Base-by-base conservation (phyloP, 2,113 vertebrate species). In the Pardalotus punctatus region DNA sequence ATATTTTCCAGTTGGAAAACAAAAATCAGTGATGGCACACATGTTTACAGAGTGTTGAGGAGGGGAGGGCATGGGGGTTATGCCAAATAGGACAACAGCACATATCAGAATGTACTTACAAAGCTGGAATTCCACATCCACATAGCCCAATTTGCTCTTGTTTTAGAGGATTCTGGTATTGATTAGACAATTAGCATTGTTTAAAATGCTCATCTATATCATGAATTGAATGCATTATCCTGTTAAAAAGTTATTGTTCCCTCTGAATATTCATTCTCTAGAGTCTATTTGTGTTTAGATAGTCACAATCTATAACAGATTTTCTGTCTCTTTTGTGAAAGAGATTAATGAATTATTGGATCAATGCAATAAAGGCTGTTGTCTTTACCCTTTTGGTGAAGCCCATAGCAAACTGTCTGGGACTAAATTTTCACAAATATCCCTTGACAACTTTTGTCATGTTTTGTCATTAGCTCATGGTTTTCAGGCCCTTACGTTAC, bases 21-120 rank as follows among this genome's bases (percentile, higher is more conserved):
- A 66, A 16, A 12, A 20, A 31, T 23, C 21, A 14, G 4, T 60
- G 14, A 35, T 87, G 54, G 10, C 6, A 62, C 10, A 12, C 2
- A 3, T 9, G 18, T 54, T 81, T 78, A 3, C 29, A 79, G 56
- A 27, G 5, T 31, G 53, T 57, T 72, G 15, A 31, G 35, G 28
- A 25, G 2, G 2, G 5, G 10, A 15, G 2, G 7, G 1, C 1
- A 2, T 12, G 17, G 9, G 2, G 1, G 3, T n/a, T 87, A 15
- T 84, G 21, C 14, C 25, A 38, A 3, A 3, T 6, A 14, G 14
- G 42, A 67, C n/a, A 84, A 33, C 6, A 47, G 24, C 19, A 28
- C 33, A 5, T 48, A 11, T 33, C 19, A 87, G 24, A 86, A 22
- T 23, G 47, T 48, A 22, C 33, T 4, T 53, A 11, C 29, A 17